Evolutionary conservation across 1,140 invertebrate species (phyloP).

Genomic region (Pseudomyrmex cubaensis): DNA sequence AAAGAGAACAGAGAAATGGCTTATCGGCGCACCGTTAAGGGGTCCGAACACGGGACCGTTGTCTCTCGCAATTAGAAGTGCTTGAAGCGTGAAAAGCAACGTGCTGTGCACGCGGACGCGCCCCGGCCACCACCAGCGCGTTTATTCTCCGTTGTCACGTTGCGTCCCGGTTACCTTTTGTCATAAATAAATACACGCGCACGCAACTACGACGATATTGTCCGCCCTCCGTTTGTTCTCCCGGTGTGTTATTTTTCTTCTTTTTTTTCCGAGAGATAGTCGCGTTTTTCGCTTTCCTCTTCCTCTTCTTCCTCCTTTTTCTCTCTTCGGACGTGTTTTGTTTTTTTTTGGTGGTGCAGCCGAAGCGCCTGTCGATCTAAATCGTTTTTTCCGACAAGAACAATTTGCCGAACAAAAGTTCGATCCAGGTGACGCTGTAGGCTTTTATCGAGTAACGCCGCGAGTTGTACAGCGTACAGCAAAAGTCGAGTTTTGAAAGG

Average conservation of each 20-base stretch:
- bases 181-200: constrained; percentile 71
- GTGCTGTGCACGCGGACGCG: constrained; percentile 42
- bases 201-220: constrained; percentile 32
- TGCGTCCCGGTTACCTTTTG: constrained; percentile 41
- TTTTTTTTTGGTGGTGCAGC: background rate
- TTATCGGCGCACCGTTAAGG: constrained; percentile 4
- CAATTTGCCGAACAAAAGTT: constrained; percentile 59
- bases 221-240: background rate
- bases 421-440: constrained; percentile 13
- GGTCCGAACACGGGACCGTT: constrained; percentile 43
- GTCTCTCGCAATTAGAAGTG: constrained; percentile 67
- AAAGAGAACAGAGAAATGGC: background rate
- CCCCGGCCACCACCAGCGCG: background rate
- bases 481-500: constrained; percentile 15
- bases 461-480: background rate
- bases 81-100: constrained; percentile 39
- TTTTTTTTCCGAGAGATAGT: constrained; percentile 29
- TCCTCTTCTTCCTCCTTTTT: background rate
- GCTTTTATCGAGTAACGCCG: constrained; percentile 28
- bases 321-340: background rate
- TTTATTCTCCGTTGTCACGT: constrained; percentile 63
- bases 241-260: background rate
- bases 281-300: constrained; percentile 29
- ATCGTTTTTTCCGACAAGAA: constrained; percentile 44
- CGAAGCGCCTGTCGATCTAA: background rate